These are phyloP conservation scores for Sinocyclocheilus rhinocerous DNA, from an alignment of 2,113 vertebrate genomes.

Conservation along the genomic window DNA sequence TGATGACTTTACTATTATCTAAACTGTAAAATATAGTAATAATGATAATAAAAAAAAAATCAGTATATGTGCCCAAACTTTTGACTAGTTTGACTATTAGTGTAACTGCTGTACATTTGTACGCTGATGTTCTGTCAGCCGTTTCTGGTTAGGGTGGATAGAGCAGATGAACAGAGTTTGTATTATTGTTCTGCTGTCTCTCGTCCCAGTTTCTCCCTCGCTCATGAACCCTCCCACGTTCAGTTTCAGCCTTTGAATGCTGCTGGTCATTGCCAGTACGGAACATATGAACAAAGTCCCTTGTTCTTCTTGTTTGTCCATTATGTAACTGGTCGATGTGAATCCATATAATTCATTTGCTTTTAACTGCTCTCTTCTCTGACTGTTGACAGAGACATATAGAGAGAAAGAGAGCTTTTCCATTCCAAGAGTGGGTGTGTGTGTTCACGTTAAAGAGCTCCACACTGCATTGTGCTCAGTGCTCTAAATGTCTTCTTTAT, in stretches of 20 bases:
- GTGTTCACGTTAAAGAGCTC: slow-evolving; percentile 60
- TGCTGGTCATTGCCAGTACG: slow-evolving; percentile 63
- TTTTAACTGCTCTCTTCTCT: slow-evolving; percentile 60
- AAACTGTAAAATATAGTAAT: background rate
- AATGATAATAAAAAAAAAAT: background rate
- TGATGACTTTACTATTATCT: background rate
- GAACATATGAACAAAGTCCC: slow-evolving; percentile 66
- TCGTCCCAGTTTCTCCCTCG: slow-evolving; percentile 22
- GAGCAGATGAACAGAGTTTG: slow-evolving; percentile 24
- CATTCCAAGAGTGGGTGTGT: slow-evolving; percentile 23
- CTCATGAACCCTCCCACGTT: slow-evolving; percentile 48
- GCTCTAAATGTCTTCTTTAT: slow-evolving; percentile 22
- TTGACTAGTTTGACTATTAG: background rate
- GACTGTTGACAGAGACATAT: slow-evolving; percentile 59
- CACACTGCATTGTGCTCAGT: slow-evolving; percentile 53
- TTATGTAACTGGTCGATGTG: slow-evolving; percentile 52
- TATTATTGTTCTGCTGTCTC: slow-evolving; percentile 22
- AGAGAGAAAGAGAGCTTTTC: slow-evolving; percentile 54
- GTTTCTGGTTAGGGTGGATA: background rate
- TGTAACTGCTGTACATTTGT: background rate
- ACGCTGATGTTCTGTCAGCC: background rate
- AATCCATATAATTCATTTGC: slow-evolving; percentile 63
- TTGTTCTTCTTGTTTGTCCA: slow-evolving; percentile 56
- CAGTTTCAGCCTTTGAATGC: slow-evolving; percentile 61
- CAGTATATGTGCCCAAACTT: background rate